A percentile compares a stretch with the other conserved stretches of the same genome.
Conservation (phyloP, 1,140 invertebrate species). For the Nasonia longicornis region DNA sequence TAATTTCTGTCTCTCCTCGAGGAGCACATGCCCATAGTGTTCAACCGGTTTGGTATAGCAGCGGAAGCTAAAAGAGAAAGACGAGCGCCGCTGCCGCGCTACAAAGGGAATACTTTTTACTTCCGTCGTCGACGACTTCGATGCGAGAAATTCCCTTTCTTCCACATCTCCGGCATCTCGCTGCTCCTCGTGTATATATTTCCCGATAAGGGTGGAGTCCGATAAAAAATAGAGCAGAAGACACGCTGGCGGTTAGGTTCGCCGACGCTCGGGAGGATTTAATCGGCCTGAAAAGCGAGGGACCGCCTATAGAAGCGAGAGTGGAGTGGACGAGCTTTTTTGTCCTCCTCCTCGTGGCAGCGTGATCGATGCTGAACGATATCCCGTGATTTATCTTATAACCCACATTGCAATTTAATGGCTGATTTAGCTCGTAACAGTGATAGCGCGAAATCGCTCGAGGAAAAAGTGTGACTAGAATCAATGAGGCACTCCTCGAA, state of each 20-base stretch:
- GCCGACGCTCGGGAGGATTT: conserved; percentile 17
- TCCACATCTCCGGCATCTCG: not conserved
- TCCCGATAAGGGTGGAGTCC: conserved; percentile 15
- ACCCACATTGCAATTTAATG: conserved; percentile 5
- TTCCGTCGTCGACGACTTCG: conserved; percentile 8
- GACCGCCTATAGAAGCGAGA: not conserved
- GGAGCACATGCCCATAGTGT: not conserved
- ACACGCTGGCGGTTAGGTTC: not conserved
- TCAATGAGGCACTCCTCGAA: too few species aligned
- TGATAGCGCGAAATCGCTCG: not conserved
- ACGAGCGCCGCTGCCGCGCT: not conserved
- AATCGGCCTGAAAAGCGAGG: conserved; percentile 16
- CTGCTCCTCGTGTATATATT: not conserved
- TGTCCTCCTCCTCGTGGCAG: not conserved
- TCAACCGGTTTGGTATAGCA: not conserved
- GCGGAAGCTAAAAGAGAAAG: not conserved
- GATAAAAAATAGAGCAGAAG: conserved; percentile 18
- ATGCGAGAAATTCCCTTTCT: not conserved
- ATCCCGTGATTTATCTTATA: conserved; percentile 34
- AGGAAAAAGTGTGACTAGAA: too few species aligned
- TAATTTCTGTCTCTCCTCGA: not conserved
- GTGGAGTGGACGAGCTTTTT: not conserved
- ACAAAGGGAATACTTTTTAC: conserved; percentile 31
- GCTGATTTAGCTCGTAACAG: conserved; percentile 2
- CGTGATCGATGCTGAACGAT: conserved; percentile 32